Base-by-base conservation (phyloP, 2,888 invertebrate genomes). In the Stegophylla sp. region DNA sequence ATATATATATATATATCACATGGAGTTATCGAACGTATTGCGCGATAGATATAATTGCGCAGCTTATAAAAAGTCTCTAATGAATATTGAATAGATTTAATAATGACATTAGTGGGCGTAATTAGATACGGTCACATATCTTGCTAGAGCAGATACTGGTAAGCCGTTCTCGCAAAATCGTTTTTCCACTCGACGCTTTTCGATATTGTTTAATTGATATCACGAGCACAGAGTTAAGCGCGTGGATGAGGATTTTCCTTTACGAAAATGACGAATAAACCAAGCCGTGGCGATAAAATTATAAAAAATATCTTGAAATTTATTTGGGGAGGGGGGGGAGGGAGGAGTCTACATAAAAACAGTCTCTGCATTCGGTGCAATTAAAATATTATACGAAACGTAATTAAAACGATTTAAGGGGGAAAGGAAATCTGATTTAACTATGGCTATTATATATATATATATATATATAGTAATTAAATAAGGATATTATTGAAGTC, bases 341-440 rank as follows among this genome's bases (percentile, higher is more conserved):
- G n/a, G n/a, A n/a, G n/a, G n/a, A n/a, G n/a, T n/a, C n/a, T n/a
- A n/a, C n/a, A n/a, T n/a, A n/a, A n/a, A n/a, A n/a, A n/a, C n/a
- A n/a, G n/a, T n/a, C n/a, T 64, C 64, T 64, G 64, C 41, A n/a
- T n/a, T n/a, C 20, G 20, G 41, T 13, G 13, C 41, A n/a, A 20
- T 63, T 63, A 41, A 63, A 34, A 63, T 34, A 41, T n/a, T n/a
- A n/a, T n/a, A n/a, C n/a, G n/a, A n/a, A n/a, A n/a, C n/a, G 34
- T 63, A 34, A 64, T 64, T 34, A 64, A 64, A 64, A 64, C 41
- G 64, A 64, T 41, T 64, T 64, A 43, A 64, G n/a, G 34, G 63
- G n/a, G 34, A 34, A 64, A 64, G 4, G 64, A n/a, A 41, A 64
- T 64, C 34, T 7, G 34, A 34, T 34, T 34, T 7, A 34, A n/a